These are phyloP conservation scores for Iselma pallidipennis DNA, from an alignment of 2,888 invertebrate species.

Conservation along the genomic window DNA sequence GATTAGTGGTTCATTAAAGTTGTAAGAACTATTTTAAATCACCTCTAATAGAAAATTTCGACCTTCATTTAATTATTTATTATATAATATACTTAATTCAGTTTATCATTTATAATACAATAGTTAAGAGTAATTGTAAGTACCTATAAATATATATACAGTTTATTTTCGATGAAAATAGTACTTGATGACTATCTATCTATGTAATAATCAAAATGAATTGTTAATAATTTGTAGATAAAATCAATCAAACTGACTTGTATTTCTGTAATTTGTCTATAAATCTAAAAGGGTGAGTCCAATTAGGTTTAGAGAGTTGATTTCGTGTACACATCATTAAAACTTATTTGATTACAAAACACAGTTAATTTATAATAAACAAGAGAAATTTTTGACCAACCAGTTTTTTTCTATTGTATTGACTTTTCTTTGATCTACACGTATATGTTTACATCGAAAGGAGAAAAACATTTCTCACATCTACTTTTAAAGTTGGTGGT, in stretches of 20 bases:
- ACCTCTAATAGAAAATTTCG: no score
- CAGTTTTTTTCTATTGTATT: background rate
- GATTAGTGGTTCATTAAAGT: no score
- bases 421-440: background rate
- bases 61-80: no score
- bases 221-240: background rate
- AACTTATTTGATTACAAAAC: conserved; percentile 18
- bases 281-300: background rate
- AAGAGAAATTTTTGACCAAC: background rate
- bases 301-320: conserved; percentile 4
- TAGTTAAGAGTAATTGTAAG: no score
- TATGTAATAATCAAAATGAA: background rate
- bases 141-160: no score
- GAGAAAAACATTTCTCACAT: conserved; percentile 10
- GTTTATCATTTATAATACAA: no score
- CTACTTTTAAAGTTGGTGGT: no score
- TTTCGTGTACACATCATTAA: conserved; percentile 14
- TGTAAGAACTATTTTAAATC: no score
- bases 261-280: no score
- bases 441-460: background rate
- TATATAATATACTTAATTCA: no score
- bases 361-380: conserved; percentile 20
- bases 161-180: no score
- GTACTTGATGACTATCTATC: background rate
- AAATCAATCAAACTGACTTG: background rate